These are phyloP conservation scores for Beaufortia kweichowensis DNA, from an alignment of 2,113 vertebrate species.

Conservation along the genomic window DNA sequence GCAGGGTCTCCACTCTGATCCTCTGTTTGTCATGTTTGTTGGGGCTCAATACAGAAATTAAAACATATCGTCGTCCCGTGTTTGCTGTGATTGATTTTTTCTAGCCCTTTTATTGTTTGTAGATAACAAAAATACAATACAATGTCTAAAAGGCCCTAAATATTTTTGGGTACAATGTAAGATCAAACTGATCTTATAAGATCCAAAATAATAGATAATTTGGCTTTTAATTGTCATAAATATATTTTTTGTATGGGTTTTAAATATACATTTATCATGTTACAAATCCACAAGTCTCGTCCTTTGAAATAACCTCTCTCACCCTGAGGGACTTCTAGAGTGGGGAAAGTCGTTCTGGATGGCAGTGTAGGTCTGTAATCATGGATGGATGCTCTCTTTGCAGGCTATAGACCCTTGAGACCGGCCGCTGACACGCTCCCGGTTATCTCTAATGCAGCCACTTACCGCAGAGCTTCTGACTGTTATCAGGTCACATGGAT, in stretches of 20 bases:
- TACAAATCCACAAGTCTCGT: neutral
- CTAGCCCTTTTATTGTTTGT: no score
- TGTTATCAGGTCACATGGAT: slow-evolving; percentile 1
- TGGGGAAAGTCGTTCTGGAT: neutral
- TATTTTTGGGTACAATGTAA: no score
- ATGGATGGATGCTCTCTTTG: slow-evolving; percentile 5
- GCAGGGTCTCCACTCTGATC: slow-evolving; percentile 10
- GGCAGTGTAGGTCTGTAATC: neutral
- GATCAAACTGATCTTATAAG: neutral
- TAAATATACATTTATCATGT: neutral
- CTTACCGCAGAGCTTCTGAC: slow-evolving; percentile 8
- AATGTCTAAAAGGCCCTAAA: no score
- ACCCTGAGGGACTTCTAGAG: neutral
- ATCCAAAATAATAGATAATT: no score
- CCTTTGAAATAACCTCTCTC: neutral
- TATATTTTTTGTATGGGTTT: neutral
- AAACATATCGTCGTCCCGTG: neutral
- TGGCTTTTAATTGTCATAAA: neutral
- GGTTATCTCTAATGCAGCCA: slow-evolving; percentile 8
- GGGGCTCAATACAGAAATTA: slow-evolving; percentile 7
- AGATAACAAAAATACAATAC: no score
- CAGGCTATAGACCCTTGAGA: neutral
- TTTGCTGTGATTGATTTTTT: neutral
- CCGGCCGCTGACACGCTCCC: slow-evolving; percentile 35
- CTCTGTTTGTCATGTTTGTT: neutral